phyloP scores from a whole-genome alignment of 1,140 invertebrate species.

The Platorchestia sp. region DNA sequence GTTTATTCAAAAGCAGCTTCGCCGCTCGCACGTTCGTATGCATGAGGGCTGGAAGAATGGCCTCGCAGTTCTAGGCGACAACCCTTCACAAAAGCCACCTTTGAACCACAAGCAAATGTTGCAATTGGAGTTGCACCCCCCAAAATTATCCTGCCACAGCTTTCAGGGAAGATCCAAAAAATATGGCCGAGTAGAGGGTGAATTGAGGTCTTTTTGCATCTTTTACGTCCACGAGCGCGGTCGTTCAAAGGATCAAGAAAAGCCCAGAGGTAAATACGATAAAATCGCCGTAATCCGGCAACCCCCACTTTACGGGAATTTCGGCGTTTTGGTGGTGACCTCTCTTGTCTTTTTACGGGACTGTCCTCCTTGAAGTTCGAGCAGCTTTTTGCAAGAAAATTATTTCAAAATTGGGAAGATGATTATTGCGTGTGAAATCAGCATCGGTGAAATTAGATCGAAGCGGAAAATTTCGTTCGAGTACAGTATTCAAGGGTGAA shows the following conservation, averaged over 20 bases:
- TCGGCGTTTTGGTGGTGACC: not conserved
- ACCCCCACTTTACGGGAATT: not conserved
- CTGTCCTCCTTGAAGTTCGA: not conserved
- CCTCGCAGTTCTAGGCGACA: not conserved
- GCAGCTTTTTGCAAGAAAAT: not conserved
- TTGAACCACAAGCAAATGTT: constrained; percentile 16
- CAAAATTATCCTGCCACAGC: not conserved
- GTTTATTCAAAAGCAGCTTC: not conserved
- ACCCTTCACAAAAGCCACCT: not conserved
- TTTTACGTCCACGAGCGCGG: not conserved
- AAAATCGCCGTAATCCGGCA: not conserved
- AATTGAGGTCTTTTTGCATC: not conserved
- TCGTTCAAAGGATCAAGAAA: not conserved
- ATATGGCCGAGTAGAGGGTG: not conserved
- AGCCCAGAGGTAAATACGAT: not conserved
- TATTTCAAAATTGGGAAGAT: not conserved
- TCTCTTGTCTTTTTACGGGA: not conserved
- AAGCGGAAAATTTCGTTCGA: too few relatives aligned
- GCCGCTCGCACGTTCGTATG: not conserved
- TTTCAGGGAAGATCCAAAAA: not conserved
- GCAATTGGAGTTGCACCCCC: not conserved
- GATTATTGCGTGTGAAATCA: not conserved
- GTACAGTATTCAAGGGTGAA: not conserved
- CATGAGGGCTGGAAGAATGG: constrained; percentile 12
- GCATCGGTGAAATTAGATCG: not conserved